Evolutionary conservation across 2,888 invertebrate genomes (phyloP), one percentile per base, ranked within the genome.

Genomic region (Pteria penguin): DNA sequence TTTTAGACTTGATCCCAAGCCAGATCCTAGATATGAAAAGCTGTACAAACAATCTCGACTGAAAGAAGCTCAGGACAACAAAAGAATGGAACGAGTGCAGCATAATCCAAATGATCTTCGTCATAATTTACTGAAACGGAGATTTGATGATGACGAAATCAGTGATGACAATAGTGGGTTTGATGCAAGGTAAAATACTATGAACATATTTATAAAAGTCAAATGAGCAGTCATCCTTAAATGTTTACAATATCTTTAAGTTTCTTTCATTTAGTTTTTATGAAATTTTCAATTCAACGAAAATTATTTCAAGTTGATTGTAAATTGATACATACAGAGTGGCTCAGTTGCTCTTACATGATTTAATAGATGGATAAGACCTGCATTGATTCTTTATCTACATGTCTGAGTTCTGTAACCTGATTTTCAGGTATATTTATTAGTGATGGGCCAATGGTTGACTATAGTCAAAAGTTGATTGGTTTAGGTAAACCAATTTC

Each of bases 51-150:
- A 78, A 22, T 70, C 72, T 22, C 70, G 78, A 70, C 26, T 67
- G 33, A 61, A 61, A 45, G 68, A 72, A 27, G 74, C 66, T 22
- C 26, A 54, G 0, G 68, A 76, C 18, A 55, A 45, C 26, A 65
- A 36, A 61, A 71, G 79, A 45, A 31, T 84, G 24, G 82, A 82
- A 31, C 70, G 79, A 18, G 74, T 84, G 1, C 75, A 82, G n/a
- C 75, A 83, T 61, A 83, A 87, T 76, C 87, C 87, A 14, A 82
- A 84, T 69, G 87, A 87, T 58, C 76, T 87, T 27, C 82, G 87
- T 2, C 84, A 87, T 63, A 87, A 79, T 60, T 66, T 86, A 61
- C 76, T 82, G 55, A 77, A 81, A 65, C 81, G 80, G 32, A 77
- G 71, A 32, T 54, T 75, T 54, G 78, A 77, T 32, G 72, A 72